Conservation (phyloP, 2,888 invertebrate genomes). For the Hartigia nigra region DNA sequence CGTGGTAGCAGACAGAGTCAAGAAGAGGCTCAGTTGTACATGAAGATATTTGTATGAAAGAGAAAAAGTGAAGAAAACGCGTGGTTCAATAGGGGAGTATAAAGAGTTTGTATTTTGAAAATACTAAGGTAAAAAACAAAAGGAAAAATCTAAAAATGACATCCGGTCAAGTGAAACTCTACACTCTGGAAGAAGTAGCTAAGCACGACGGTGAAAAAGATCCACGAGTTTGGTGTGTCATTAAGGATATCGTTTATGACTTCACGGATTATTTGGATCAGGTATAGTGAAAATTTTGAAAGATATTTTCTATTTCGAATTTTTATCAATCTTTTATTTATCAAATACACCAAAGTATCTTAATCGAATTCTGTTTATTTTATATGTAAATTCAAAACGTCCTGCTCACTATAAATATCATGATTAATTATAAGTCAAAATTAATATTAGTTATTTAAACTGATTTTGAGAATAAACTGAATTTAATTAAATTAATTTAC, state of each 20-base stretch:
- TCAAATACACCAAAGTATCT: not conserved
- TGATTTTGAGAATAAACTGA: not conserved
- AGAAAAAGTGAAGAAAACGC: not conserved
- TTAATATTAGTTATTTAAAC: not conserved
- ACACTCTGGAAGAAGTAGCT: slow-evolving; percentile 71
- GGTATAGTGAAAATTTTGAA: slow-evolving; percentile 60
- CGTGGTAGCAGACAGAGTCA: not conserved
- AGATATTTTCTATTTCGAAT: not conserved
- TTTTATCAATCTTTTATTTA: not conserved
- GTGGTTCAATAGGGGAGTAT: not conserved
- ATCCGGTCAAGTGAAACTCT: slow-evolving; percentile 33
- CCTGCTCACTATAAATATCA: no score
- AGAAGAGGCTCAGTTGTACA: not conserved
- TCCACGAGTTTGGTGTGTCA: slow-evolving; percentile 72
- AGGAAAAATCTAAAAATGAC: slow-evolving; percentile 3
- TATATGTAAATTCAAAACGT: not conserved
- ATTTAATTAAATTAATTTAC: not conserved
- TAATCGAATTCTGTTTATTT: not conserved
- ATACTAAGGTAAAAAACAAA: not conserved
- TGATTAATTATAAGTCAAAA: not conserved
- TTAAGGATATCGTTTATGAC: slow-evolving; percentile 77
- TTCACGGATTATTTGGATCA: slow-evolving; percentile 73
- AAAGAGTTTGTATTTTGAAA: not conserved
- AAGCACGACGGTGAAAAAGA: slow-evolving; percentile 71
- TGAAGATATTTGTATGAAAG: not conserved